phyloP scores from a whole-genome alignment of 1,140 invertebrate genomes.

The Sarcophaga bullata region DNA sequence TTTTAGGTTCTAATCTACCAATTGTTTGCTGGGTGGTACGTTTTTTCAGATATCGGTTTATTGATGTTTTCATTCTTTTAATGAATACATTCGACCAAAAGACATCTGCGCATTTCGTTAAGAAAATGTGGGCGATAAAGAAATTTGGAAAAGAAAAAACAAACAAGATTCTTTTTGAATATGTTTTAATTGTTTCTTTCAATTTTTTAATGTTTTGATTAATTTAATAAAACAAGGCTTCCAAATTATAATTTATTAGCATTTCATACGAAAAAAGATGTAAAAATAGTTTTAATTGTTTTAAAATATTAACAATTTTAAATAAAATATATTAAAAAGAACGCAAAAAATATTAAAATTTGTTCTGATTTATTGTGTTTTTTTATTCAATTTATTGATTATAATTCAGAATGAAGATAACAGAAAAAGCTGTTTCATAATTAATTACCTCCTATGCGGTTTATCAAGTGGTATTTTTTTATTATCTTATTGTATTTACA shows the following conservation, averaged over 20 bases:
- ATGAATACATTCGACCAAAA: background rate
- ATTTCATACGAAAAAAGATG: background rate
- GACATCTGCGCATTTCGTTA: background rate
- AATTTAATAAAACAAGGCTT: background rate
- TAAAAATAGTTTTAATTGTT: background rate
- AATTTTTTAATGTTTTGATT: background rate
- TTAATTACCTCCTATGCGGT: no score
- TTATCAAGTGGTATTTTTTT: no score
- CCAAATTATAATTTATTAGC: constrained; percentile 6
- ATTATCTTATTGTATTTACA: no score
- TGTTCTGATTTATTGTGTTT: no score
- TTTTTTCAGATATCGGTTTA: background rate
- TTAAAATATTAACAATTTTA: background rate
- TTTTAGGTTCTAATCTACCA: no score
- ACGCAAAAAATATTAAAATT: no score
- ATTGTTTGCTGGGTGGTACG: background rate
- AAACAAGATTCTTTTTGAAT: background rate
- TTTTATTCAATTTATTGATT: background rate
- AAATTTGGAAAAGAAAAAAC: background rate
- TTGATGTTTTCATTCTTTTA: background rate
- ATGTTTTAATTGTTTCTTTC: background rate
- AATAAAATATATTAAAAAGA: no score
- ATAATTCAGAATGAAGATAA: no score
- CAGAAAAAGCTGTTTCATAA: no score
- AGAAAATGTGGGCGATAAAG: background rate